These are phyloP conservation scores for Meloe dianella DNA, from an alignment of 2,888 invertebrate species.

Conservation along the genomic window DNA sequence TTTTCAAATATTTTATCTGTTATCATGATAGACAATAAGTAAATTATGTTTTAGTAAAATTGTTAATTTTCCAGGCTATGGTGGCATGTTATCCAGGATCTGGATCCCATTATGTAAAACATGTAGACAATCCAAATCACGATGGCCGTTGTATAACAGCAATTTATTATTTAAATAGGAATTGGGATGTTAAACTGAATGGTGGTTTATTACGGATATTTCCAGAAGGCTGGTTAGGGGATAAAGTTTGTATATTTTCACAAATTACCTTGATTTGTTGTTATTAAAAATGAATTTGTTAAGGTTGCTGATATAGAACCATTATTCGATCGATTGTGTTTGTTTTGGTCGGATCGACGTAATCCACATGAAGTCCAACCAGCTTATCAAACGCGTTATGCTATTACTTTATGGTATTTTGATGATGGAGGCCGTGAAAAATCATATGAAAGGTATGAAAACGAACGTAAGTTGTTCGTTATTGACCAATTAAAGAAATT, in stretches of 20 bases:
- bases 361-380: slow-evolving; percentile 98
- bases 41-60: too few relatives aligned
- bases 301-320: slow-evolving; percentile 87
- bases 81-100: slow-evolving; percentile 97
- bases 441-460: slow-evolving; percentile 68
- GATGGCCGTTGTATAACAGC: slow-evolving; percentile 97
- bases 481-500: too few relatives aligned
- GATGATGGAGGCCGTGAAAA: slow-evolving; percentile 81
- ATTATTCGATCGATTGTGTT: slow-evolving; percentile 88
- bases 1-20: background rate
- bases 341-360: slow-evolving; percentile 97
- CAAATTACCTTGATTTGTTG: too few relatives aligned
- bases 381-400: slow-evolving; percentile 85
- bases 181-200: slow-evolving; percentile 85
- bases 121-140: slow-evolving; percentile 96
- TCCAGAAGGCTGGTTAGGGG: slow-evolving; percentile 78
- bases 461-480: slow-evolving; percentile 64
- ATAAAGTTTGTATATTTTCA: slow-evolving; percentile 66
- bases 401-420: slow-evolving; percentile 92
- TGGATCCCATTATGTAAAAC: slow-evolving; percentile 94
- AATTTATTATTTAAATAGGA: slow-evolving; percentile 95
- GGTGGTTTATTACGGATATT: slow-evolving; percentile 93
- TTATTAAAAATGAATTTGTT: background rate
- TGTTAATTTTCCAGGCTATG: slow-evolving; percentile 92
- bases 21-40: too few relatives aligned